These are phyloP conservation scores for Xestobium rufovillosum DNA, from an alignment of 2,888 invertebrate species.

Conservation along the genomic window DNA sequence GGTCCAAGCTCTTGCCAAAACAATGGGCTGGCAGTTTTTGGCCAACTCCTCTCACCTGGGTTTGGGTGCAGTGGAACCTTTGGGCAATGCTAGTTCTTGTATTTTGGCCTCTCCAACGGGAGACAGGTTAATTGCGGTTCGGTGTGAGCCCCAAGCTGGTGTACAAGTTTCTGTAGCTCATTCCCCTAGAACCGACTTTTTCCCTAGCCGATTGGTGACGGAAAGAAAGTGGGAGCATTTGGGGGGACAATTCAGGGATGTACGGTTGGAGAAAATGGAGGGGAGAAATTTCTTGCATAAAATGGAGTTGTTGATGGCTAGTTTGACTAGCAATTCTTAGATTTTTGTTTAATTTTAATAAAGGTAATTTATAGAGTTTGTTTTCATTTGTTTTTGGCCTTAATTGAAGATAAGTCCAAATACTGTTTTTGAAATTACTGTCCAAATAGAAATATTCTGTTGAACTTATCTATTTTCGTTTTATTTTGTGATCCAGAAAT, in stretches of 20 bases:
- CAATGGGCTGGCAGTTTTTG: slow-evolving; percentile 93
- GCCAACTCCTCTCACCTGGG: slow-evolving; percentile 85
- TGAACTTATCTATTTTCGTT: too few species aligned
- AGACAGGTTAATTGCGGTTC: slow-evolving; percentile 78
- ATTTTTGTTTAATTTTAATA: slow-evolving; percentile 11
- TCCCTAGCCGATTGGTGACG: slow-evolving; percentile 77
- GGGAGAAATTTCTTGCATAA: slow-evolving; percentile 94
- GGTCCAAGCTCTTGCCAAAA: slow-evolving; percentile 84
- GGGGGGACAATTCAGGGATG: slow-evolving; percentile 87
- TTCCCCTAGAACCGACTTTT: slow-evolving; percentile 81
- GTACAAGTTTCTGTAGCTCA: slow-evolving; percentile 86
- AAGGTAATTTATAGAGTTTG: too few species aligned
- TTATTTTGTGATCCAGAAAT: too few species aligned
- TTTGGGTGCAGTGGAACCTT: slow-evolving; percentile 66
- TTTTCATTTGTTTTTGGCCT: too few species aligned
- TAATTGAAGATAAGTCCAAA: too few species aligned
- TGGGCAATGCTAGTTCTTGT: slow-evolving; percentile 89
- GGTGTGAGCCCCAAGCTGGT: slow-evolving; percentile 82
- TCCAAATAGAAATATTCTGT: too few species aligned
- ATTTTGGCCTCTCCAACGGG: slow-evolving; percentile 84
- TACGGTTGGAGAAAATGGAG: slow-evolving; percentile 88
- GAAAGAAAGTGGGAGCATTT: slow-evolving; percentile 91
- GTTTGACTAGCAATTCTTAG: slow-evolving; percentile 66
- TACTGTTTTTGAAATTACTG: too few species aligned
- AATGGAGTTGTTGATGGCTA: slow-evolving; percentile 94